Conservation (phyloP, 1,140 invertebrate genomes). For the Drosophila truncata region DNA sequence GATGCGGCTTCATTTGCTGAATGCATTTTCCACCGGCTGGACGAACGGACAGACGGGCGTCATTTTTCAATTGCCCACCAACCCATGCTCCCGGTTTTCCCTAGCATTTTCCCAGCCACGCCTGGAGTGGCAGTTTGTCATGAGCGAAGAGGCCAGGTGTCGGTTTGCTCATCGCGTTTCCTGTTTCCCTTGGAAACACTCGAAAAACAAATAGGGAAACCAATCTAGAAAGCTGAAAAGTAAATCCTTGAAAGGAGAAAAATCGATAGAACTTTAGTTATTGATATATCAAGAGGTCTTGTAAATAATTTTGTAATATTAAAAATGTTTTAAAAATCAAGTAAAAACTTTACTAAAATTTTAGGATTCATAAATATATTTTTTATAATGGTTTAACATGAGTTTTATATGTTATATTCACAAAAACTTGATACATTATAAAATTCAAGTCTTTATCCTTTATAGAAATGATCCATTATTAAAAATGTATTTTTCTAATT, state of each 20-base stretch:
- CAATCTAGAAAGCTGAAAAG: background rate
- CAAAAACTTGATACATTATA: background rate
- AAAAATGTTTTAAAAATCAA: background rate
- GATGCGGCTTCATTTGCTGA: slow-evolving; percentile 64
- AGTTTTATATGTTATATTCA: background rate
- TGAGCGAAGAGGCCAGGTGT: slow-evolving; percentile 46
- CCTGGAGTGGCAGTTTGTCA: slow-evolving; percentile 72
- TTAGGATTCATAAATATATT: background rate
- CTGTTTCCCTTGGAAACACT: slow-evolving; percentile 24
- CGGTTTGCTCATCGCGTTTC: slow-evolving; percentile 47
- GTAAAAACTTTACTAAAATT: too few species aligned
- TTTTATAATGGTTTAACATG: background rate
- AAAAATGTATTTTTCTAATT: background rate
- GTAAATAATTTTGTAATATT: too few species aligned
- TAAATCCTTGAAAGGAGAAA: background rate
- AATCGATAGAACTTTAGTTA: too few species aligned
- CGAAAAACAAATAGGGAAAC: background rate
- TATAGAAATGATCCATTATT: background rate
- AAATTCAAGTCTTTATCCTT: background rate
- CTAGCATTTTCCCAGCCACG: slow-evolving; percentile 38
- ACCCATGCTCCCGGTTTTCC: slow-evolving; percentile 1
- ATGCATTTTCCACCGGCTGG: slow-evolving; percentile 62
- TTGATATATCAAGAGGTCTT: background rate
- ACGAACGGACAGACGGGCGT: slow-evolving; percentile 26
- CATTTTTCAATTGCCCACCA: slow-evolving; percentile 71